Evolutionary conservation across 2,888 invertebrate species (phyloP).

Genomic region (Urechis unicinctus): DNA sequence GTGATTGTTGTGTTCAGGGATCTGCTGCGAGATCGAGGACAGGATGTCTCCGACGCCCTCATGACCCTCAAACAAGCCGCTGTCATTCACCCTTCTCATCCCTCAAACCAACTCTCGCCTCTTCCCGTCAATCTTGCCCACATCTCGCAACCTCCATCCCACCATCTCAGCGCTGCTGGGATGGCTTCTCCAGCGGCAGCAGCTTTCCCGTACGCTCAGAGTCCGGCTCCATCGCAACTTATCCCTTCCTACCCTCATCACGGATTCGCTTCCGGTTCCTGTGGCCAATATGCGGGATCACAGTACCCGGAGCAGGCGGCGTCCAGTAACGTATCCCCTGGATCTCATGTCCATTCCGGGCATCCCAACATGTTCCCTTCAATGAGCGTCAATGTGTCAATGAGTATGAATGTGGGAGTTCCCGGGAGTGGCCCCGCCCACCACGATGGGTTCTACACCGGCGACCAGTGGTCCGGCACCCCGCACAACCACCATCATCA

Average conservation of each 20-base stretch:
- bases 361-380: slow-evolving; percentile 62
- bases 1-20: no score
- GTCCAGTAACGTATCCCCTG: slow-evolving; percentile 1
- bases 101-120: slow-evolving; percentile 17
- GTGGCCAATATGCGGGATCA: not conserved
- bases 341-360: not conserved
- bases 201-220: not conserved
- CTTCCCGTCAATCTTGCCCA: slow-evolving; percentile 51
- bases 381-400: slow-evolving; percentile 94
- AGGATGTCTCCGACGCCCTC: slow-evolving; percentile 72
- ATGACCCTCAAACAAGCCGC: slow-evolving; percentile 79
- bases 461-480: slow-evolving; percentile 6
- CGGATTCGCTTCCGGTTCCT: not conserved
- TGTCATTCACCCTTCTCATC: slow-evolving; percentile 66
- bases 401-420: slow-evolving; percentile 95
- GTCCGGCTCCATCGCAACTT: not conserved
- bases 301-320: slow-evolving; percentile 1
- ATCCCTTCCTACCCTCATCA: slow-evolving; percentile 24
- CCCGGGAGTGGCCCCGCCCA: slow-evolving; percentile 26
- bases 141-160: slow-evolving; percentile 41
- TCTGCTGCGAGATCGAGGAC: not conserved
- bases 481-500: slow-evolving; percentile 14
- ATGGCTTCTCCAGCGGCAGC: not conserved
- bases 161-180: not conserved
- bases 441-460: not conserved